These are phyloP conservation scores for Athrips mouffetella DNA, from an alignment of 2,888 invertebrate genomes.

Conservation along the genomic window DNA sequence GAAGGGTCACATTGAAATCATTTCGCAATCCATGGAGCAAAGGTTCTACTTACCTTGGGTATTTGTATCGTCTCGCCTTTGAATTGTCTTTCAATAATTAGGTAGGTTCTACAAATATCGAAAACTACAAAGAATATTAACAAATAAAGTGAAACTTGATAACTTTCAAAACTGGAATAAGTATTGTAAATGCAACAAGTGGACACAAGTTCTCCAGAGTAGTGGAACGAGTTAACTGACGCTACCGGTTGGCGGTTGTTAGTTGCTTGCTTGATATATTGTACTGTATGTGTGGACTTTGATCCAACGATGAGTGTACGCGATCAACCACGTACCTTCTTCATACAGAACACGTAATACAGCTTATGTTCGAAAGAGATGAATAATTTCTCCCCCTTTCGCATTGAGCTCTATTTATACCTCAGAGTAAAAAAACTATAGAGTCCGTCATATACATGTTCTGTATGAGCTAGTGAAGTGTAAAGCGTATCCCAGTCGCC, in stretches of 20 bases:
- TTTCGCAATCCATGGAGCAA: slow-evolving; percentile 20
- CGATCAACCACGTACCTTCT: slow-evolving; percentile 19
- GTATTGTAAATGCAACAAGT: neutral
- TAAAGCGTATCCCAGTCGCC: too few relatives aligned
- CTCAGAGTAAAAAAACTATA: too few relatives aligned
- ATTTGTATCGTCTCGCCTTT: too few relatives aligned
- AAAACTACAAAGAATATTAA: neutral
- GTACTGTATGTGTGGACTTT: slow-evolving; percentile 23
- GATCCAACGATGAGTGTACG: slow-evolving; percentile 25
- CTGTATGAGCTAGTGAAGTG: neutral
- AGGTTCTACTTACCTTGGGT: slow-evolving; percentile 1
- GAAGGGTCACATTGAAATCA: slow-evolving; percentile 25
- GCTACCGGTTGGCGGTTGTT: neutral
- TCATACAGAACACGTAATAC: slow-evolving; percentile 23
- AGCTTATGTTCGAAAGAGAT: slow-evolving; percentile 27
- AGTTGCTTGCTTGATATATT: slow-evolving; percentile 10
- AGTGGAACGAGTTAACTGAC: slow-evolving; percentile 11
- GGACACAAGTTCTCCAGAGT: slow-evolving; percentile 11
- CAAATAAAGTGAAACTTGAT: neutral
- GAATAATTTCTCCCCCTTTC: neutral
- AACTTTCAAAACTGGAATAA: neutral
- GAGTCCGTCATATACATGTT: neutral
- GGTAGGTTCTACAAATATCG: neutral
- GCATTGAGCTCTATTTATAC: too few relatives aligned
- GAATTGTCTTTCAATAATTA: too few relatives aligned